Percentiles rank a stretch among this genome's conserved stretches.
phyloP scores from a whole-genome alignment of 2,113 vertebrate genomes.

The Pterocles gutturalis region DNA sequence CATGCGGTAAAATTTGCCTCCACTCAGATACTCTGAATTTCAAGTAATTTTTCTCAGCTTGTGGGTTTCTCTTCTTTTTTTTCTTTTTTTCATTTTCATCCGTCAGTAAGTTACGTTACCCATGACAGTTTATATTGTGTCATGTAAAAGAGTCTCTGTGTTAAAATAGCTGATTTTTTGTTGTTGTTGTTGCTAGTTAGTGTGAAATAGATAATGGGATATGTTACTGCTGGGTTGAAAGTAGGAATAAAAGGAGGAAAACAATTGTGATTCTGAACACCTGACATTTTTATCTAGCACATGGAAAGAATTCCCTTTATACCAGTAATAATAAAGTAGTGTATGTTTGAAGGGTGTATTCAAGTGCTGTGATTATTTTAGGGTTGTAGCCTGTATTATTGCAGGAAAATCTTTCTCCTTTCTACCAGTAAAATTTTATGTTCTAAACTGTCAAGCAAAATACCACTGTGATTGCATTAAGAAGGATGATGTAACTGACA shows the following conservation, averaged over 20 bases:
- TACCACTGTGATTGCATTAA: not conserved
- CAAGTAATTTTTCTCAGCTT: not conserved
- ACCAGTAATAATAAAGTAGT: not conserved
- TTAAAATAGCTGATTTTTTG: not conserved
- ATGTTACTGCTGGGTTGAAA: not conserved
- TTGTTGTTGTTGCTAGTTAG: not conserved
- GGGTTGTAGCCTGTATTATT: not conserved
- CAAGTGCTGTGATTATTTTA: slow-evolving; percentile 13
- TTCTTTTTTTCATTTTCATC: not conserved
- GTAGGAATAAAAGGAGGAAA: not conserved
- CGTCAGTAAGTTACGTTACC: not conserved
- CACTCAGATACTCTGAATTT: not conserved
- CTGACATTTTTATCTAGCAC: not conserved
- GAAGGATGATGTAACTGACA: not conserved
- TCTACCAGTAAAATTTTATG: not conserved
- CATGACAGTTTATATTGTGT: not conserved
- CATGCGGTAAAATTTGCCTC: not conserved
- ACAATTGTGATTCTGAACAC: not conserved
- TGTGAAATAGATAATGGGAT: not conserved
- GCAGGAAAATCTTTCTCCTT: not conserved
- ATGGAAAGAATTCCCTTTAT: not conserved
- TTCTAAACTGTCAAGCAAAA: not conserved
- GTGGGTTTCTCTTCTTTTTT: not conserved
- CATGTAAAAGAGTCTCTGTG: not conserved
- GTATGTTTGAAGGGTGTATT: not conserved